Conservation (phyloP, 23 tunicate genomes). For the Trididemnum clinides region DNA sequence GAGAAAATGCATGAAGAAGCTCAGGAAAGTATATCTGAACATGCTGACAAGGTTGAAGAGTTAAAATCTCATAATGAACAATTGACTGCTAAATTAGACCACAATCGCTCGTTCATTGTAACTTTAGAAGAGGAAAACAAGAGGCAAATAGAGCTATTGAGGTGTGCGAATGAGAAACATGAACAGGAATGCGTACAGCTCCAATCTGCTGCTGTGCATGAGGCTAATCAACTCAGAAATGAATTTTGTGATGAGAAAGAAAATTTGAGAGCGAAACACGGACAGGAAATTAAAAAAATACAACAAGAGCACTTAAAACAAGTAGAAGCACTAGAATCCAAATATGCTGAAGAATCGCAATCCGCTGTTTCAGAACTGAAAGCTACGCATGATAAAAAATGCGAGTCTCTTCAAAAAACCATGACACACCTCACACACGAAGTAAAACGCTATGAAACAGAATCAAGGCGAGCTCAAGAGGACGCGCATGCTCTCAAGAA, state of each 20-base stretch:
- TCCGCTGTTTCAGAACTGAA: neutral
- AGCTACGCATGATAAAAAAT: neutral
- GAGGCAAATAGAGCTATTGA: neutral
- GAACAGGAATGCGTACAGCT: neutral
- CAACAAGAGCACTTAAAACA: neutral
- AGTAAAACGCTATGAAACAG: neutral
- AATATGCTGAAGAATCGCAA: neutral
- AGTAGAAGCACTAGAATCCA: neutral
- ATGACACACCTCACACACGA: neutral
- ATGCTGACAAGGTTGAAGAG: neutral
- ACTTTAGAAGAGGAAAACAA: neutral
- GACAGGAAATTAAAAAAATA: neutral
- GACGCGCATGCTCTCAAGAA: slow-evolving; percentile 8
- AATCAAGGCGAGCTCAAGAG: slow-evolving; percentile 18
- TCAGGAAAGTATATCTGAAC: neutral
- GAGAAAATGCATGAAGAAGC: slow-evolving; percentile 9
- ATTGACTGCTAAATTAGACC: neutral
- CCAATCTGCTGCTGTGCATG: neutral
- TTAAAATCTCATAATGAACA: neutral
- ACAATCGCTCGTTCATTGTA: neutral
- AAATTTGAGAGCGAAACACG: neutral
- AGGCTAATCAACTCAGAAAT: neutral
- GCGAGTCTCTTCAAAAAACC: neutral
- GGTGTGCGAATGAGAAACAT: neutral
- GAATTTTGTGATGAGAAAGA: slow-evolving; percentile 8